Evolutionary conservation across 2,888 invertebrate species (phyloP).

Genomic region (Blastobasis lacticolella): DNA sequence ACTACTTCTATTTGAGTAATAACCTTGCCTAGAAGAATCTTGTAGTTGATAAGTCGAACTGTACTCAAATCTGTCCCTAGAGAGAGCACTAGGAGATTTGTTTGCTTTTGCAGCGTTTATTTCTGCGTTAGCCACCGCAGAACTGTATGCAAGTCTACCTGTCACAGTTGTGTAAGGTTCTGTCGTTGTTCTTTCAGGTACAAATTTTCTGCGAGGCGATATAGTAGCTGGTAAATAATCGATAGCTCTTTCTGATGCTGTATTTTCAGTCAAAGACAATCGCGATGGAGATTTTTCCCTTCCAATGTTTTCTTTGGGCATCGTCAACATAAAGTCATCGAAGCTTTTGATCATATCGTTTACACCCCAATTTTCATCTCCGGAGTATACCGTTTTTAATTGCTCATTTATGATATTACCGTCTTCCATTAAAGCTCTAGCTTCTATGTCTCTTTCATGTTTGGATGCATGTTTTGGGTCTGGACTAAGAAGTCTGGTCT

Average conservation of each 20-base stretch:
- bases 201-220: constrained; percentile 74
- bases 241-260: constrained; percentile 76
- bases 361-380: constrained; percentile 80
- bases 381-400: constrained; percentile 78
- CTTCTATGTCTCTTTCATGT: constrained; percentile 73
- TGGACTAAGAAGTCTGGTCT: constrained; percentile 80
- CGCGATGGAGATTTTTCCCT: constrained; percentile 77
- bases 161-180: constrained; percentile 79
- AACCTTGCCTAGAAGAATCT: constrained; percentile 49
- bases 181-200: constrained; percentile 72
- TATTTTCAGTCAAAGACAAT: constrained; percentile 76
- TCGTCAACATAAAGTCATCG: constrained; percentile 73
- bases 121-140: constrained; percentile 78
- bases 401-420: constrained; percentile 80
- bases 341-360: constrained; percentile 77
- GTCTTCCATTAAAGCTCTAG: constrained; percentile 76
- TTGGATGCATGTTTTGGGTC: constrained; percentile 65
- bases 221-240: constrained; percentile 74
- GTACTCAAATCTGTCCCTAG: constrained; percentile 75
- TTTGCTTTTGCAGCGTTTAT: constrained; percentile 67
- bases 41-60: constrained; percentile 68
- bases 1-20: constrained; percentile 51
- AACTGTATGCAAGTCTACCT: constrained; percentile 78
- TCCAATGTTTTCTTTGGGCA: constrained; percentile 60
- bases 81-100: constrained; percentile 68